These are phyloP conservation scores for Spodoptera litura DNA, from an alignment of 1,140 invertebrate genomes.

Conservation along the genomic window DNA sequence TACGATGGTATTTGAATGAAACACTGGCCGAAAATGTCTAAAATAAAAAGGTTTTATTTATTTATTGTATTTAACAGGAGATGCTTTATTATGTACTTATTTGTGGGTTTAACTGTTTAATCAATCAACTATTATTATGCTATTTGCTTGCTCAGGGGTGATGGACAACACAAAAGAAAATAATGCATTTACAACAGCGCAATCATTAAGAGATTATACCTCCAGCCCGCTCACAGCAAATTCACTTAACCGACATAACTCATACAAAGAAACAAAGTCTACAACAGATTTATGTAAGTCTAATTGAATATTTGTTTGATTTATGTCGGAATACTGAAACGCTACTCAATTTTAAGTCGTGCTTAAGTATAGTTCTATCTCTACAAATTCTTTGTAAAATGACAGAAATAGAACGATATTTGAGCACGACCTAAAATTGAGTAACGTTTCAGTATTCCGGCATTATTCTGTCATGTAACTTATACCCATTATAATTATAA, in stretches of 20 bases:
- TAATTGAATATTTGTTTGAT: conserved; percentile 6
- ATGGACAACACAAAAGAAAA: conserved; percentile 74
- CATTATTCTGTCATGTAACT: background rate
- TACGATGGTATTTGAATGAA: no score
- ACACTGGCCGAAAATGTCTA: no score
- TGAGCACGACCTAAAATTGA: no score
- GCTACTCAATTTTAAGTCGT: no score
- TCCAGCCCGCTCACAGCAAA: conserved; percentile 63
- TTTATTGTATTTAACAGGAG: no score
- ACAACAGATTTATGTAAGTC: conserved; percentile 76
- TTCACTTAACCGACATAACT: conserved; percentile 79
- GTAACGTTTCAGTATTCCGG: no score
- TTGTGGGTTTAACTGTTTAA: conserved; percentile 2
- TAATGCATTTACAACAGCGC: conserved; percentile 62
- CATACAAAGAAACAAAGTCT: conserved; percentile 81
- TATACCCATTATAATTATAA: background rate
- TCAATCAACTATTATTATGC: background rate
- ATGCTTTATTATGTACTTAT: background rate
- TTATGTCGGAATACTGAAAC: no score
- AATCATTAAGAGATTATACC: conserved; percentile 66
- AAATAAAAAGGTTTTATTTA: no score
- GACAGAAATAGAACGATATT: no score
- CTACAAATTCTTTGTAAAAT: no score
- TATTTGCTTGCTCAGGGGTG: conserved; percentile 64
- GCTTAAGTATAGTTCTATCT: no score